A percentile compares a stretch with the other conserved stretches of the same genome.
Evolutionary conservation across 2,888 invertebrate genomes (phyloP).

Genomic region (Norana najaformis): DNA sequence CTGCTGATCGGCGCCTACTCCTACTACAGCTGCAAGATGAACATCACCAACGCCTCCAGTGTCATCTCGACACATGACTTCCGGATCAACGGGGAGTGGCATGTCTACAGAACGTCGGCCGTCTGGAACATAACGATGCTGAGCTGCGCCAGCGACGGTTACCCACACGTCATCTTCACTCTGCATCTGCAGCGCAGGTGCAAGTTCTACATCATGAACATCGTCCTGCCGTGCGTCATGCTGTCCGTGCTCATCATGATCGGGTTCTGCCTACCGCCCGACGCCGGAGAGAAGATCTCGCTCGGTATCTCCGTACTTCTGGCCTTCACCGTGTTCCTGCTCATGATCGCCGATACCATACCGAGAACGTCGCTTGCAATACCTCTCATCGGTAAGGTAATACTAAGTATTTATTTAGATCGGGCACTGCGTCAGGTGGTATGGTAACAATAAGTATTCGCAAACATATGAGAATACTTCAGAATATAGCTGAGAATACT

Average conservation of each 20-base stretch:
- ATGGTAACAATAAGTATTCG: background rate
- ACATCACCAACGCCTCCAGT: slow-evolving; percentile 42
- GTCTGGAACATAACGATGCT: slow-evolving; percentile 42
- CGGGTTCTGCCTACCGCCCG: slow-evolving; percentile 43
- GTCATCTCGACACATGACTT: slow-evolving; percentile 42
- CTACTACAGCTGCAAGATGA: slow-evolving; percentile 43
- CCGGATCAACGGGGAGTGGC: slow-evolving; percentile 45
- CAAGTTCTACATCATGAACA: slow-evolving; percentile 48
- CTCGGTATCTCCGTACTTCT: slow-evolving; percentile 47
- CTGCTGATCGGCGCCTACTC: slow-evolving; percentile 44
- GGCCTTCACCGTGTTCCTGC: slow-evolving; percentile 47
- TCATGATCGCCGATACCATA: slow-evolving; percentile 47
- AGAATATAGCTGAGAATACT: background rate
- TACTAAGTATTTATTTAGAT: background rate
- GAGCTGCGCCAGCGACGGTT: slow-evolving; percentile 39
- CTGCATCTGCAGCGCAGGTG: slow-evolving; percentile 39
- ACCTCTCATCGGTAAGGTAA: slow-evolving; percentile 45
- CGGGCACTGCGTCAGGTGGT: background rate
- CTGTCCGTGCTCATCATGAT: slow-evolving; percentile 47
- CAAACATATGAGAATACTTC: too few species aligned
- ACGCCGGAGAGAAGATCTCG: slow-evolving; percentile 47
- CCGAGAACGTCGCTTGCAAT: slow-evolving; percentile 47
- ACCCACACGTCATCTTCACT: slow-evolving; percentile 43
- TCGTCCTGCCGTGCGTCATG: slow-evolving; percentile 47
- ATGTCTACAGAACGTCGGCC: slow-evolving; percentile 40